These are phyloP conservation scores for Podarcis muralis DNA, from an alignment of 2,113 vertebrate species.

Conservation along the genomic window DNA sequence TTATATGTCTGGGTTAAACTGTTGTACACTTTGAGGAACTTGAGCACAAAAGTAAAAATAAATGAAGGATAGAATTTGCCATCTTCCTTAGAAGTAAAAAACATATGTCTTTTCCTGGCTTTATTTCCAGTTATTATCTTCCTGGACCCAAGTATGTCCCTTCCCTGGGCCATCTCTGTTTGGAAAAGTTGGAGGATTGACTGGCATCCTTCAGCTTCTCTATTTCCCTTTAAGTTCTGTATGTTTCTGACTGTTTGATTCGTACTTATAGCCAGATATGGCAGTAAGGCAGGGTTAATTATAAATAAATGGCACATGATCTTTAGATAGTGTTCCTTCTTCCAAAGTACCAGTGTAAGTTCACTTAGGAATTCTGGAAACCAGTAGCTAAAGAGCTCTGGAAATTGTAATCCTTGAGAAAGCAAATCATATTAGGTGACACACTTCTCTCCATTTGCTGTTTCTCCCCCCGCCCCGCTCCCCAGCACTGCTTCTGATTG, in stretches of 20 bases:
- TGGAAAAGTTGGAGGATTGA: neutral
- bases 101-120: neutral
- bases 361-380: neutral
- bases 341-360: neutral
- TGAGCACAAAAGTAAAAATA: neutral
- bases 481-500: neutral
- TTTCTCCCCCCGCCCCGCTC: no score
- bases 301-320: neutral
- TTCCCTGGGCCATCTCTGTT: neutral
- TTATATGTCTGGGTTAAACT: conserved; percentile 6
- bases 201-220: neutral
- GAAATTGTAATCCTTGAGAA: neutral
- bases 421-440: neutral
- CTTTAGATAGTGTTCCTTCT: neutral
- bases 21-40: neutral
- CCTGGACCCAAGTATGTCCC: neutral
- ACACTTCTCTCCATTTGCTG: neutral
- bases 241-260: neutral
- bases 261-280: neutral
- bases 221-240: no score
- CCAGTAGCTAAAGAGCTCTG: neutral
- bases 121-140: neutral
- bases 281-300: neutral
- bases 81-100: neutral
- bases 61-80: neutral